These are phyloP conservation scores for Trichonephila clavipes DNA, from an alignment of 1,140 invertebrate genomes.

Conservation along the genomic window DNA sequence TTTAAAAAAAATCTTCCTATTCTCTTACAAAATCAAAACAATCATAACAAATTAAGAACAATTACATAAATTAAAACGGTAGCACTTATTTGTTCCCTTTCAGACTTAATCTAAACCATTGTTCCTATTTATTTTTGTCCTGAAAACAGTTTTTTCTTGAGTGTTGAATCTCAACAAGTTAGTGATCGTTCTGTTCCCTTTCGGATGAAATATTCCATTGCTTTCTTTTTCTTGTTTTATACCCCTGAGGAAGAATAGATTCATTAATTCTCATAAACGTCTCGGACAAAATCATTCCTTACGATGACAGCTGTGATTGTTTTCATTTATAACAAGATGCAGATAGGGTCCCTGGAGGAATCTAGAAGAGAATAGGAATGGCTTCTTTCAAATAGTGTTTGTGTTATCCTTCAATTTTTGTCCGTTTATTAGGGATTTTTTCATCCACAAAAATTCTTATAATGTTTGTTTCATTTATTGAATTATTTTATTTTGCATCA, in stretches of 20 bases:
- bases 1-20: no score
- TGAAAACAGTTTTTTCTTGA: background rate
- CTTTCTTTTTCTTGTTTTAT: background rate
- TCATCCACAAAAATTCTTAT: no score
- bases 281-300: background rate
- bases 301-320: background rate
- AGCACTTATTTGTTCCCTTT: background rate
- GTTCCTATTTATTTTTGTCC: no score
- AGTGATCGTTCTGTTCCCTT: background rate
- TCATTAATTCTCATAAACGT: slow-evolving; percentile 27
- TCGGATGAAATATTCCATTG: background rate
- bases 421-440: no score
- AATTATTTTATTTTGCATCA: no score
- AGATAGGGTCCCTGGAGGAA: background rate
- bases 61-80: background rate
- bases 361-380: background rate
- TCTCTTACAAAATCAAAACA: background rate
- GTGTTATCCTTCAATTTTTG: no score
- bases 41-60: background rate
- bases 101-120: background rate
- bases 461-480: no score
- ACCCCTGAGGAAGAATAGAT: background rate
- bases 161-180: background rate
- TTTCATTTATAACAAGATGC: background rate
- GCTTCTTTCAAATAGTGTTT: no score